A percentile compares a stretch with the other conserved stretches of the same genome.
Evolutionary conservation across 2,888 invertebrate genomes (phyloP).

Genomic region (Isoperla grammatica): DNA sequence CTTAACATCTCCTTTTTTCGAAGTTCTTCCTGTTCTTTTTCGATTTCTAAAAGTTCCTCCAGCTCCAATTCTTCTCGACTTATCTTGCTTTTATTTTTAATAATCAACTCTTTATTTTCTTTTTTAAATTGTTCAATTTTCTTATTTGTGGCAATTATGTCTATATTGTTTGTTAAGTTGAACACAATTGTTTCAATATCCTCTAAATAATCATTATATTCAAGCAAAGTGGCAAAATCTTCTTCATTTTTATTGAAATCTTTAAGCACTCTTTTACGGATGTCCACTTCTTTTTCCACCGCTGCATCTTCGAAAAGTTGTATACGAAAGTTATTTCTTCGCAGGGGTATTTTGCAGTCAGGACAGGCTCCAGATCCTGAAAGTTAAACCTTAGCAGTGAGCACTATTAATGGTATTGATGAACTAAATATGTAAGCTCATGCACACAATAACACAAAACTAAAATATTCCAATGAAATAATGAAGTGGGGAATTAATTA

Average conservation of each 20-base stretch:
- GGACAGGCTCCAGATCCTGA: constrained; percentile 90
- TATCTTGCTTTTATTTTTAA: constrained; percentile 70
- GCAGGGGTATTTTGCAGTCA: constrained; percentile 82
- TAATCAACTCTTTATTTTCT: constrained; percentile 79
- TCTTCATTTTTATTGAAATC: constrained; percentile 95
- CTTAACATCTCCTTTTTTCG: constrained; percentile 65
- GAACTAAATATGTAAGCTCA: too few relatives aligned
- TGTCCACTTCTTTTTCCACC: constrained; percentile 97
- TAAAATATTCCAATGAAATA: too few relatives aligned
- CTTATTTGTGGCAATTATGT: constrained; percentile 82
- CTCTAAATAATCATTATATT: constrained; percentile 96
- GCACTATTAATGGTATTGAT: too few relatives aligned
- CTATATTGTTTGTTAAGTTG: constrained; percentile 85
- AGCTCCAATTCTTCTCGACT: constrained; percentile 79
- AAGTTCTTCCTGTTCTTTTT: constrained; percentile 69
- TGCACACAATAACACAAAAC: too few relatives aligned
- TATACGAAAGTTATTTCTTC: constrained; percentile 85
- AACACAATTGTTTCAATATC: constrained; percentile 88
- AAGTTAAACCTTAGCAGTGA: too few relatives aligned
- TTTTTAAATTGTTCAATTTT: constrained; percentile 86
- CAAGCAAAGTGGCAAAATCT: constrained; percentile 75
- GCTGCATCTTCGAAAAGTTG: constrained; percentile 94
- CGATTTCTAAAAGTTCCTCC: constrained; percentile 76
- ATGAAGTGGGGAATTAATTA: too few relatives aligned
- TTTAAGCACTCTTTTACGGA: constrained; percentile 77